A percentile compares a stretch with the other conserved stretches of the same genome.
Evolutionary conservation across 53 echinoderm and acorn worm species (phyloP).

Genomic region (Glandiceps talaboti): DNA sequence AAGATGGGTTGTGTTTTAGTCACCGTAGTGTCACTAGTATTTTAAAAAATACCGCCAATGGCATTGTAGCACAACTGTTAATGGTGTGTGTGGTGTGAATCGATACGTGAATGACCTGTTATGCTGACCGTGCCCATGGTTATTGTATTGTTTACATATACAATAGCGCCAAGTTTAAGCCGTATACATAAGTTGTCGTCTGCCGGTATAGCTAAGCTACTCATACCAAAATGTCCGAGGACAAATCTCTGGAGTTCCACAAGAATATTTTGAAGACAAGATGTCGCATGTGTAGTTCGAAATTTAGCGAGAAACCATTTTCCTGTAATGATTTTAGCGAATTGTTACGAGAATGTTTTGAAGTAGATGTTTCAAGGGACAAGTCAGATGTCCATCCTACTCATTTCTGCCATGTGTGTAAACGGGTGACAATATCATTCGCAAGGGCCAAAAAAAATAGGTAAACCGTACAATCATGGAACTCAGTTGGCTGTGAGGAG

Average conservation of each 20-base stretch:
- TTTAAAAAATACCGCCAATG: no score
- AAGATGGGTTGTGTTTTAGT: no score
- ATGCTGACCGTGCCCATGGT: not conserved
- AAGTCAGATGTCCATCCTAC: not conserved
- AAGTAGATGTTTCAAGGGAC: not conserved
- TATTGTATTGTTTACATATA: not conserved
- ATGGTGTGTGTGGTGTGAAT: not conserved
- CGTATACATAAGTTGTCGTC: not conserved
- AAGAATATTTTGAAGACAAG: not conserved
- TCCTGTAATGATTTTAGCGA: not conserved
- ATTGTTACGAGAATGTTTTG: not conserved
- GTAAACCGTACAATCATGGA: not conserved
- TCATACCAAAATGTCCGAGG: not conserved
- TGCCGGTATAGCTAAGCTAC: not conserved
- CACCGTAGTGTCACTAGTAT: no score
- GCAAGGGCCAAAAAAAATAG: not conserved
- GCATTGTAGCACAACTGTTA: no score
- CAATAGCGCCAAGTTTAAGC: not conserved
- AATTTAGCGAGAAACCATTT: not conserved
- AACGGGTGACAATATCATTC: not conserved
- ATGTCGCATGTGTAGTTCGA: not conserved
- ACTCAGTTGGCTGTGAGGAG: not conserved
- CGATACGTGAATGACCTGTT: not conserved
- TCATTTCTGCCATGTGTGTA: not conserved
- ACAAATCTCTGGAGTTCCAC: not conserved